phyloP scores from a whole-genome alignment of 2,797 vertebrate genomes.

The Epinephelus coioides region DNA sequence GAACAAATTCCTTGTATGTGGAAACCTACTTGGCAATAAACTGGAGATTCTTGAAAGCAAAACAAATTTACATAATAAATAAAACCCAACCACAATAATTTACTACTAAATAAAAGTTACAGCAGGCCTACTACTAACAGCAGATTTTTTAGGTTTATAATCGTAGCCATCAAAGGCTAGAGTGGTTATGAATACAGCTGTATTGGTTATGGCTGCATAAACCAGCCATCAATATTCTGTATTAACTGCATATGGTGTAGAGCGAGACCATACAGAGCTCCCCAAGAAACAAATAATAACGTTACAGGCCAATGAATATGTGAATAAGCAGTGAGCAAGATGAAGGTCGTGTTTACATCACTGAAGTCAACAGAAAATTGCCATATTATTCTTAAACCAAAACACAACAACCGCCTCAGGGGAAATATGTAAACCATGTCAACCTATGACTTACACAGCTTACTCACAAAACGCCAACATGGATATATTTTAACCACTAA shows the following conservation, averaged over 20 bases:
- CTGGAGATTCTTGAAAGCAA: no score
- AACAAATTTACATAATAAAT: no score
- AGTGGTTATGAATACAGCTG: neutral
- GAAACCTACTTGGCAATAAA: no score
- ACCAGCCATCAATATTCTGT: neutral
- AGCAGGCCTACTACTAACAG: no score
- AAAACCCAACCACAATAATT: no score
- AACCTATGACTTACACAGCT: neutral
- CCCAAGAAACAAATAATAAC: neutral
- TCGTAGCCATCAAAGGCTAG: neutral
- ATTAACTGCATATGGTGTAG: neutral
- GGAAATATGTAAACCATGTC: constrained; percentile 12
- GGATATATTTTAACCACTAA: neutral
- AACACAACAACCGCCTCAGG: constrained; percentile 14
- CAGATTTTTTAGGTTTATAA: no score
- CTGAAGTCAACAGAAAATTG: neutral
- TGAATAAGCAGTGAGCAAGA: neutral
- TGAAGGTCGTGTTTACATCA: constrained; percentile 11
- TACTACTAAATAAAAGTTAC: no score
- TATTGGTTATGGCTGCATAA: neutral
- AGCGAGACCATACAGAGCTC: neutral
- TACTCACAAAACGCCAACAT: neutral
- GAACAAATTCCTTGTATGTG: no score
- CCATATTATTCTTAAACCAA: neutral
- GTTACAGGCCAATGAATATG: neutral